A percentile compares a stretch with the other conserved stretches of the same genome.
phyloP scores from a whole-genome alignment of 2,888 invertebrate species.

The Mechanitis messenoides region DNA sequence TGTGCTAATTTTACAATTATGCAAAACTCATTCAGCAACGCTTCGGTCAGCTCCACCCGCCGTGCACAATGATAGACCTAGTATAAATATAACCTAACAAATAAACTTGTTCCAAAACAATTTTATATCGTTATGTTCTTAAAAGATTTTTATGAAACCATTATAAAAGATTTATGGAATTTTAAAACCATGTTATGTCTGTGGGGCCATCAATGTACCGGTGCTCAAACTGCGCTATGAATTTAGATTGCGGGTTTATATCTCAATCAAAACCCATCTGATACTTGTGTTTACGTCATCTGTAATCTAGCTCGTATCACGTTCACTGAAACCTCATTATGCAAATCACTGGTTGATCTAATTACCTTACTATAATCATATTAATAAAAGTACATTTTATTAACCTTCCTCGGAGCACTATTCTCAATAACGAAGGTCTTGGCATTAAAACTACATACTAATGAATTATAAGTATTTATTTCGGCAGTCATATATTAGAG shows the following conservation, averaged over 20 bases:
- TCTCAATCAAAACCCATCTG: slow-evolving; percentile 54
- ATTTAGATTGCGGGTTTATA: slow-evolving; percentile 70
- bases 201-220: background rate
- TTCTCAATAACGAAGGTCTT: too few species aligned
- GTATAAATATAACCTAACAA: too few species aligned
- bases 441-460: too few species aligned
- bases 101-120: too few species aligned
- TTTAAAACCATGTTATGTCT: background rate
- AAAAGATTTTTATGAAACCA: background rate
- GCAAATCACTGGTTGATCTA: slow-evolving; percentile 14
- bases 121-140: background rate
- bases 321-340: slow-evolving; percentile 14
- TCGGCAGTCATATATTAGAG: too few species aligned
- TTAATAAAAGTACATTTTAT: background rate
- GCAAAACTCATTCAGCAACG: too few species aligned
- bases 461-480: too few species aligned
- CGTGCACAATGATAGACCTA: too few species aligned
- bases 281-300: slow-evolving; percentile 33
- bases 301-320: slow-evolving; percentile 68
- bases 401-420: too few species aligned
- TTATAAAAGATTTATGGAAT: slow-evolving; percentile 2
- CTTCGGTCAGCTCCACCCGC: too few species aligned
- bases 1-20: too few species aligned
- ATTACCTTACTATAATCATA: slow-evolving; percentile 16
- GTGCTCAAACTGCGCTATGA: slow-evolving; percentile 42